Evolutionary conservation across 2,888 invertebrate species (phyloP).

Genomic region (Sycophila texana): DNA sequence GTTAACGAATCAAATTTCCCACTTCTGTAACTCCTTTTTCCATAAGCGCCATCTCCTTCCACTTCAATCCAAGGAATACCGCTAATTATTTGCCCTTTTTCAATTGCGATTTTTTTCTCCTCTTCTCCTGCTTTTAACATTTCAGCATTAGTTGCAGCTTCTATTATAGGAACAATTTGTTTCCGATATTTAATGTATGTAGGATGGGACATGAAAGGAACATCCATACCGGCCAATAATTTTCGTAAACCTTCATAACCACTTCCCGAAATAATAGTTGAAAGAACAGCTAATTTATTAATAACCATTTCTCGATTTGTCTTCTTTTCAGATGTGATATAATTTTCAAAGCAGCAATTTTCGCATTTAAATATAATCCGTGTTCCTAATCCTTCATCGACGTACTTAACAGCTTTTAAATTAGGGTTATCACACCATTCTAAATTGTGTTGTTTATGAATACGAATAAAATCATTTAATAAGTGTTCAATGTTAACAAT

Average conservation of each 20-base stretch:
- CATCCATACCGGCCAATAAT: constrained; percentile 8
- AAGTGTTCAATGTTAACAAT: background rate
- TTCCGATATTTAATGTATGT: background rate
- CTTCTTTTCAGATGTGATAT: constrained; percentile 4
- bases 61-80: constrained; percentile 12
- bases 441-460: background rate
- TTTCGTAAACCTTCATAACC: constrained; percentile 9
- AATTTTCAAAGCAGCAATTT: constrained; percentile 6
- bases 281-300: constrained; percentile 21
- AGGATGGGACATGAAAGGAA: background rate
- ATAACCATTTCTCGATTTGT: constrained; percentile 1
- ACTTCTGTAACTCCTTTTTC: background rate
- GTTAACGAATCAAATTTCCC: background rate
- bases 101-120: background rate
- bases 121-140: background rate
- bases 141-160: background rate
- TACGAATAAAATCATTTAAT: background rate
- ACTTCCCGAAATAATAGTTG: background rate
- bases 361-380: background rate
- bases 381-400: background rate
- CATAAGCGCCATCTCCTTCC: constrained; percentile 15
- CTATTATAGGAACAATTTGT: background rate
- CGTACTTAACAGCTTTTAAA: background rate
- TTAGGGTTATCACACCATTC: background rate
- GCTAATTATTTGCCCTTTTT: background rate